Base-by-base conservation (phyloP, 2,888 invertebrate genomes). In the Erebia epiphron region DNA sequence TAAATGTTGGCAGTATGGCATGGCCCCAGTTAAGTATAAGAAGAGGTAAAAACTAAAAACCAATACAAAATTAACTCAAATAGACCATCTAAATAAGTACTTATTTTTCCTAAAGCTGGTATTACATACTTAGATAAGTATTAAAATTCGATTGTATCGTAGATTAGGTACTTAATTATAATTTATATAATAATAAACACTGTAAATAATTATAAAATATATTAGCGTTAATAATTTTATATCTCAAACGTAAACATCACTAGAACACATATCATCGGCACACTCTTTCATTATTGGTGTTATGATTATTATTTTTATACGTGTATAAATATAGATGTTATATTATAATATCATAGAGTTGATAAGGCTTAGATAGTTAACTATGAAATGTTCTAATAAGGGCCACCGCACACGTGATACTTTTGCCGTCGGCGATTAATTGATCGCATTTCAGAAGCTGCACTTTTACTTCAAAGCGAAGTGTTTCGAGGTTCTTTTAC, bases 181-280 rank as follows among this genome's bases (percentile, higher is more conserved):
- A 61, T 66, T 66, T 11, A 46, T 46, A 46, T 9, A 8, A 43
- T 46, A 35, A 49, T 68, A 14, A 46, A 66, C 49, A 41, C 52
- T 74, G 74, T 74, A 74, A 72, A 74, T 74, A 67, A 71, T 69
- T 35, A 35, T 35, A 7, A 73, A 68, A 68, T 68, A 62, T 63
- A 68, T 64, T 72, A 72, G 72, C 67, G 68, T 74, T 68, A 74
- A 69, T 70, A 74, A 74, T 90, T 90, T 90, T 89, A 86, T 90
- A 91, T 87, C 81, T 87, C 79, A 78, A 50, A 81, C 79, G 77
- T 76, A 80, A 46, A 74, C 73, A 82, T 88, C 90, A 90, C 89
- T 89, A 89, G 90, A 87, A 88, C 85, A 91, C 92, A 93, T 93
- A 93, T 93, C 92, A 92, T 90, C 83, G 74, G 91, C 92, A 92